These are phyloP conservation scores for Hyposoter didymator DNA, from an alignment of 2,888 invertebrate genomes.

Conservation along the genomic window DNA sequence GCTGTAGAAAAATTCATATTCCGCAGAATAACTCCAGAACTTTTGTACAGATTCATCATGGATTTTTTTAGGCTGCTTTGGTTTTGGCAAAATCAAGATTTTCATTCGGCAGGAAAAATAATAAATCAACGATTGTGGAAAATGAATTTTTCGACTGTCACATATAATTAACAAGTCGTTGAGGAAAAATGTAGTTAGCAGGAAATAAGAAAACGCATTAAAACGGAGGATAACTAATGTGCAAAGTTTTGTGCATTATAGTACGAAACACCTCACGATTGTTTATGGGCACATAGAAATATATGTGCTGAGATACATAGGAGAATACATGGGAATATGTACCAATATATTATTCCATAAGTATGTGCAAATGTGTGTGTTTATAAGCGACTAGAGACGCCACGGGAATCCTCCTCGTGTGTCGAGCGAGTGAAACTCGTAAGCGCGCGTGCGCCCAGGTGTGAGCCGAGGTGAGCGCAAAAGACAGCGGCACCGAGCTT, in stretches of 20 bases:
- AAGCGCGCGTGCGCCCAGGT: slow-evolving; percentile 81
- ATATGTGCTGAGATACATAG: neutral
- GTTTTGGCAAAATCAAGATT: neutral
- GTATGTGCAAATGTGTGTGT: neutral
- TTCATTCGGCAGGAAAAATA: neutral
- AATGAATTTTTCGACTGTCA: neutral
- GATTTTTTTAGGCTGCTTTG: neutral
- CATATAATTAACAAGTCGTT: neutral
- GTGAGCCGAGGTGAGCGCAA: slow-evolving; percentile 72
- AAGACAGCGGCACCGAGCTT: slow-evolving; percentile 75
- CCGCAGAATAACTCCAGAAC: no score
- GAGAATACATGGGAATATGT: slow-evolving; percentile 5
- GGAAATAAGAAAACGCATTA: neutral
- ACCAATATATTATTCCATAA: slow-evolving; percentile 10
- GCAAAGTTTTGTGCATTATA: slow-evolving; percentile 9
- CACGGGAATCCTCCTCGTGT: slow-evolving; percentile 43
- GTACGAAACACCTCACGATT: slow-evolving; percentile 4
- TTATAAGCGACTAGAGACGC: slow-evolving; percentile 4
- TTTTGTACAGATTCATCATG: no score
- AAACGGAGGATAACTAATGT: slow-evolving; percentile 6
- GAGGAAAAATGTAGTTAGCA: neutral
- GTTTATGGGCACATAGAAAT: slow-evolving; percentile 2
- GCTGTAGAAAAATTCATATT: no score
- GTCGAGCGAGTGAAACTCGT: slow-evolving; percentile 33
- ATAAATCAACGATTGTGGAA: neutral